These are phyloP conservation scores for Xylocampa areola DNA, from an alignment of 2,888 invertebrate species.

Conservation along the genomic window DNA sequence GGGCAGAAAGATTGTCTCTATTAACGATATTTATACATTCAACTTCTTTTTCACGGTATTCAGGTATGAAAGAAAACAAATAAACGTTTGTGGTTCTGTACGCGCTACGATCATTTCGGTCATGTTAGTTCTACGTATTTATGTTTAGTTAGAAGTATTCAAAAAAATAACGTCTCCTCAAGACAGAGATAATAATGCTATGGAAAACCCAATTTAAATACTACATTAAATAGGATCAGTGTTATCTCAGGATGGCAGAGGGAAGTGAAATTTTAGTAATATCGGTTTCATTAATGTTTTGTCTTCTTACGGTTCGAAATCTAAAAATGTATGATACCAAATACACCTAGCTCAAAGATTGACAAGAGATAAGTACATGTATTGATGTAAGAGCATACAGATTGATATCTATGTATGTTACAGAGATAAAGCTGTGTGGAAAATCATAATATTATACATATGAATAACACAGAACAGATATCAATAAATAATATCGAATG, in stretches of 20 bases:
- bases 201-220: not conserved
- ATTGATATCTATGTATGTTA: conserved; percentile 20
- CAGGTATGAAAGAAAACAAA: too few species aligned
- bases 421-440: conserved; percentile 22
- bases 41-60: too few species aligned
- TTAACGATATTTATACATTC: too few species aligned
- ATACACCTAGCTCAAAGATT: conserved; percentile 5
- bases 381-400: conserved; percentile 4
- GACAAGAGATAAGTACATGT: conserved; percentile 26
- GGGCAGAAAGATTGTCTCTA: too few species aligned
- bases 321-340: conserved; percentile 14
- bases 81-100: too few species aligned
- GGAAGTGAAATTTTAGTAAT: not conserved
- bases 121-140: too few species aligned
- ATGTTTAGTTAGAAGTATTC: too few species aligned
- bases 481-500: conserved; percentile 3
- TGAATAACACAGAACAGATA: conserved; percentile 7
- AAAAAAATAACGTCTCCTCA: too few species aligned
- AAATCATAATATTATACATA: not conserved
- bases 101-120: too few species aligned
- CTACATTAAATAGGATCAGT: not conserved
- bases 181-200: too few species aligned
- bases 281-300: conserved; percentile 1
- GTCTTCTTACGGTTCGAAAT: conserved; percentile 6
- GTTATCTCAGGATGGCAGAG: not conserved